Evolutionary conservation across 2,888 invertebrate genomes (phyloP).

Genomic region (Eristalis tenax): DNA sequence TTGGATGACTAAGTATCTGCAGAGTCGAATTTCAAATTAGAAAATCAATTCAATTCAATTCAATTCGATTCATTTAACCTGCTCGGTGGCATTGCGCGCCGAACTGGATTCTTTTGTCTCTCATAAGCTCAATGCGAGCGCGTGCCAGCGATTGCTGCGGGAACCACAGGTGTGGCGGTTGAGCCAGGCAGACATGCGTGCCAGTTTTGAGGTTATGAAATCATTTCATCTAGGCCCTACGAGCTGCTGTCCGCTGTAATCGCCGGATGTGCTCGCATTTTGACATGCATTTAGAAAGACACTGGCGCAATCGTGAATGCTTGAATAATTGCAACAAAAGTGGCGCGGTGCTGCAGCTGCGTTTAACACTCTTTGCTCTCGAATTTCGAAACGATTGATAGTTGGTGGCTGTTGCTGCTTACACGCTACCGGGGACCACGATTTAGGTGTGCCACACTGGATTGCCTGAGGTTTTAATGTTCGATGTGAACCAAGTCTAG

Average conservation of each 20-base stretch:
- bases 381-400: not conserved
- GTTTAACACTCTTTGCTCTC: not conserved
- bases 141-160: not conserved
- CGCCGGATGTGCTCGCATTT: constrained; percentile 47
- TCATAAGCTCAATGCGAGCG: constrained; percentile 15
- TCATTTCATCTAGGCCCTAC: constrained; percentile 7
- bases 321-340: constrained; percentile 23
- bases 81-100: constrained; percentile 1
- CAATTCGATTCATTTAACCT: constrained; percentile 17
- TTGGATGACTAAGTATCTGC: constrained; percentile 37
- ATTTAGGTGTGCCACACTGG: too few relatives aligned
- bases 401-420: not conserved
- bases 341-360: constrained; percentile 1
- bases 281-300: not conserved
- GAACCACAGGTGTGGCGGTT: constrained; percentile 49
- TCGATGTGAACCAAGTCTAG: too few relatives aligned
- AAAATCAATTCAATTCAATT: constrained; percentile 22
- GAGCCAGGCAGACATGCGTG: constrained; percentile 13
- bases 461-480: too few relatives aligned
- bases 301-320: not conserved
- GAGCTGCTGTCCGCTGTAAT: constrained; percentile 7
- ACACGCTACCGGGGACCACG: not conserved
- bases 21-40: constrained; percentile 17
- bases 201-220: constrained; percentile 37
- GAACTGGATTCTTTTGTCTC: constrained; percentile 42